Base-by-base conservation (phyloP, 1,140 invertebrate species). In the Medauroidea extradentata region DNA sequence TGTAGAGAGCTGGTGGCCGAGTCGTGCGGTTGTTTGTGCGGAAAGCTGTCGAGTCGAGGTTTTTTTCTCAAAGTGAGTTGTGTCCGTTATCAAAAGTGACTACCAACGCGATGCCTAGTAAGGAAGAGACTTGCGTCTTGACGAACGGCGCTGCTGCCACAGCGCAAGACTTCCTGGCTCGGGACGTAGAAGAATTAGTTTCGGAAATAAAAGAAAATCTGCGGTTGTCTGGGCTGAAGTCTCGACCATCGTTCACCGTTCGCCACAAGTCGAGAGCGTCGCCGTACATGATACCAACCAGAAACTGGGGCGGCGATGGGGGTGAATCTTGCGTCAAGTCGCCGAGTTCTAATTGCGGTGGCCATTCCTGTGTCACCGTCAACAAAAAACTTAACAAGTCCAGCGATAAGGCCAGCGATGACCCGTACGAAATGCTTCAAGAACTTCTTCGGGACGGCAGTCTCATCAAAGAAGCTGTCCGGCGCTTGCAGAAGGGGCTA, bases 391-490 rank as follows among this genome's bases (percentile, higher is more conserved):
- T 50, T 7, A 53, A 46, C 25, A 54, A 55, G 25, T 39, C 50
- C 39, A 25, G 38, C 24, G 29, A 60, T 16, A 50, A 44, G 18
- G 63, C 63, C 34, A 63, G 51, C 46, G 79, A 85, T 34, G 83
- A 86, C 67, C 84, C 85, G 0, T 87, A 87, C 69, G 83, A 85
- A 70, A 71, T 85, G 50, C 73, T 87, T 21, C 83, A 86, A 63
- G 82, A 80, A 56, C 67, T 87, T 18, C 69, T 88, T 16, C 75
- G 81, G 39, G 80, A 85, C 58, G 85, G 85, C 42, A 82, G 81
- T 57, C 75, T 87, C n/a, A 86, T 88, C 38, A 86, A 85, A 64
- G 85, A 87, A 69, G 85, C 86, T 4, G 85, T 87, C 2, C 78
- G 84, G 55, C 77, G 85, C 65, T 70, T 88, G 13, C 82, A 84